phyloP scores from a whole-genome alignment of 2,797 vertebrate genomes.

The Hydrocynus forskahlii region DNA sequence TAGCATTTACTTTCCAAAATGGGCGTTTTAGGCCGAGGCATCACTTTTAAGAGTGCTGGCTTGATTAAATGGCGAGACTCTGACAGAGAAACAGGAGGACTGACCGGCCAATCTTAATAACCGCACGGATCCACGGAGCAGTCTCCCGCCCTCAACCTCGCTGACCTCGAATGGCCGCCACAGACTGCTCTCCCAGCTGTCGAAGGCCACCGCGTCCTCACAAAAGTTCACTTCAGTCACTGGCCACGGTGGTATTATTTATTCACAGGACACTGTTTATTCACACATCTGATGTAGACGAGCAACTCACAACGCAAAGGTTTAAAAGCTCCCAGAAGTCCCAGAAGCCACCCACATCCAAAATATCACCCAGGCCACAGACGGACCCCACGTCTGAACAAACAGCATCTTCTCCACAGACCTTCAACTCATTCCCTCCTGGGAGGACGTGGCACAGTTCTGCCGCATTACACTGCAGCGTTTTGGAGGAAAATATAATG shows the following conservation, averaged over 20 bases:
- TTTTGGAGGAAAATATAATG: too few relatives aligned
- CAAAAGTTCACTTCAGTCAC: neutral
- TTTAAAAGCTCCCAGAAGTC: neutral
- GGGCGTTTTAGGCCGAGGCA: too few relatives aligned
- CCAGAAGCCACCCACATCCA: neutral
- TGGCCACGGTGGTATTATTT: neutral
- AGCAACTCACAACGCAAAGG: neutral
- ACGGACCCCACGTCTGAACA: neutral
- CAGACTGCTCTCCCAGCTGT: neutral
- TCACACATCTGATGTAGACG: neutral
- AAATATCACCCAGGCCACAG: slow-evolving; percentile 1
- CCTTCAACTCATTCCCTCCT: neutral
- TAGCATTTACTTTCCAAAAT: too few relatives aligned
- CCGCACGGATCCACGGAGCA: neutral
- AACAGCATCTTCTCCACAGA: neutral
- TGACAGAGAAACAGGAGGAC: too few relatives aligned
- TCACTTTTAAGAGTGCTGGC: too few relatives aligned
- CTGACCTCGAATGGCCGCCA: neutral
- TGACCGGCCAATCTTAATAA: neutral
- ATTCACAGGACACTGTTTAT: neutral
- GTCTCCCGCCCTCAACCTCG: neutral
- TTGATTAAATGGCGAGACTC: too few relatives aligned
- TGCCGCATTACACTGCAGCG: too few relatives aligned
- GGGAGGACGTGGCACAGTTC: neutral
- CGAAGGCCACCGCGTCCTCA: slow-evolving; percentile 2